Evolutionary conservation across 2,888 invertebrate species (phyloP).

Genomic region (Maniola hyperantus): DNA sequence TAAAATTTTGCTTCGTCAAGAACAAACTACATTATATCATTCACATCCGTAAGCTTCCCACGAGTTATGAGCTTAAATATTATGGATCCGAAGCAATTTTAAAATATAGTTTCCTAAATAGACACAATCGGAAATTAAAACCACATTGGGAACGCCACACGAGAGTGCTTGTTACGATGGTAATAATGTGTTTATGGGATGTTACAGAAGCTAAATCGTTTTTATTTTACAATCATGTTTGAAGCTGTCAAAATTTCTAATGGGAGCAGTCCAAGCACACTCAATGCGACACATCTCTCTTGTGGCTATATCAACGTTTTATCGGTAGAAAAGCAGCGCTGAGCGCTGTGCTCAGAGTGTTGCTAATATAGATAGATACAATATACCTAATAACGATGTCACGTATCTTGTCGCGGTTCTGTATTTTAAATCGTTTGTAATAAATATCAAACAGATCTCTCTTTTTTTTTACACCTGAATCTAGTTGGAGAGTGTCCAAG

Average conservation of each 20-base stretch:
- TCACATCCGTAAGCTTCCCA: neutral
- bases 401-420: constrained; percentile 46
- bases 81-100: neutral
- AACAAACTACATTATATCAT: no score
- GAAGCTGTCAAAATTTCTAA: neutral
- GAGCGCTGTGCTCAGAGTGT: no score
- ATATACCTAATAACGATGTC: constrained; percentile 25
- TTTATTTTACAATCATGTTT: neutral
- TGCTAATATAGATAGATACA: constrained; percentile 3
- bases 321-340: no score
- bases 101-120: constrained; percentile 13
- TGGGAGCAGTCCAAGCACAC: neutral
- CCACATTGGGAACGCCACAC: neutral
- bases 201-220: neutral
- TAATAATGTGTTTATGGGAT: neutral
- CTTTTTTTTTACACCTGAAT: constrained; percentile 57
- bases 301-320: no score
- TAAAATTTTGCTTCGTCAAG: no score
- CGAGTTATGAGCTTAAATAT: neutral
- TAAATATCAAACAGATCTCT: constrained; percentile 45
- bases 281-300: no score
- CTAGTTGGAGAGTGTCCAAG: constrained; percentile 46
- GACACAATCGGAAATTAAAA: constrained; percentile 11
- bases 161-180: no score
- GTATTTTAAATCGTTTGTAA: constrained; percentile 45